These are phyloP conservation scores for Chloroceryle inda DNA, from an alignment of 2,797 vertebrate genomes.

Conservation along the genomic window DNA sequence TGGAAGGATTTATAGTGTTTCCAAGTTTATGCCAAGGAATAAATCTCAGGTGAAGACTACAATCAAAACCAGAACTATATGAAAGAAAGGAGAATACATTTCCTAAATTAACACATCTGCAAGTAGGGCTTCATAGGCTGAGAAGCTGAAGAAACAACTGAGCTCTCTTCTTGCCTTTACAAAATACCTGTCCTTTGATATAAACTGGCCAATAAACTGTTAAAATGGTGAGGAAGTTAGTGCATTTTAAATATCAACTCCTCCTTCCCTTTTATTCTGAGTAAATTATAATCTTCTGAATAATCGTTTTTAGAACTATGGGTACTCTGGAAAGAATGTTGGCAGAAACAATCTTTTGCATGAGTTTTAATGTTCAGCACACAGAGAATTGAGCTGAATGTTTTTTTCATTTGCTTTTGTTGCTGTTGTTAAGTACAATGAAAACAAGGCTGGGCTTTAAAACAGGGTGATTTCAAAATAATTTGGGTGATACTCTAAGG, in stretches of 20 bases:
- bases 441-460: not conserved
- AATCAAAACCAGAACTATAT: not conserved
- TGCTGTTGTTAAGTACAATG: not conserved
- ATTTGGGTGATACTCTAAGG: not conserved
- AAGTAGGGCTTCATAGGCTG: not conserved
- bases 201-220: not conserved
- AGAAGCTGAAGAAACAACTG: not conserved
- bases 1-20: not conserved
- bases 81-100: not conserved
- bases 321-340: not conserved
- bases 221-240: not conserved
- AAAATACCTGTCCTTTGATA: not conserved
- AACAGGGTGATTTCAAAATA: not conserved
- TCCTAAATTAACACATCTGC: not conserved
- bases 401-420: not conserved
- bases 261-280: not conserved
- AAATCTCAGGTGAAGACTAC: not conserved
- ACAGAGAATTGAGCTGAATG: not conserved
- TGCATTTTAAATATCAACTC: not conserved
- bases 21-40: not conserved
- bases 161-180: not conserved
- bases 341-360: not conserved
- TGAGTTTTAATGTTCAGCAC: not conserved
- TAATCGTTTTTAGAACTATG: not conserved
- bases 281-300: not conserved